Evolutionary conservation across 2,113 vertebrate genomes (phyloP).

Genomic region (Toxotes jaculatrix): DNA sequence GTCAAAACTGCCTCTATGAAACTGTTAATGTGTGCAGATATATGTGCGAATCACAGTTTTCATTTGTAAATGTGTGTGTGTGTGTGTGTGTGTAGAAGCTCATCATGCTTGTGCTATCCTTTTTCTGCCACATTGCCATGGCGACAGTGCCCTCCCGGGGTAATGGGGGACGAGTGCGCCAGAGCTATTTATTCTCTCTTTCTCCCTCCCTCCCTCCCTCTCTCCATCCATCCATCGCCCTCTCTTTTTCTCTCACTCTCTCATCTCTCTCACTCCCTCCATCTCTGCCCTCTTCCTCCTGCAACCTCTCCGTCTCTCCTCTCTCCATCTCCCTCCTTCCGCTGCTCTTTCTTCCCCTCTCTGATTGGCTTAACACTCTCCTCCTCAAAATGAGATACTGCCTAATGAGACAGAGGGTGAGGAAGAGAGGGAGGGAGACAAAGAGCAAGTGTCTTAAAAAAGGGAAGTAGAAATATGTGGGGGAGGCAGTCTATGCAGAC

Average conservation of each 20-base stretch:
- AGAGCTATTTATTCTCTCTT: constrained; percentile 84
- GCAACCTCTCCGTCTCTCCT: constrained; percentile 55
- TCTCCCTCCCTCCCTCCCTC: constrained; percentile 20
- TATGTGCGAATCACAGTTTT: constrained; percentile 65
- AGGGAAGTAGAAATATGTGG: constrained; percentile 69
- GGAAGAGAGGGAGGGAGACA: constrained; percentile 72
- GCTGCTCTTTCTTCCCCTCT: constrained; percentile 68
- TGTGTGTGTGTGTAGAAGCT: constrained; percentile 65
- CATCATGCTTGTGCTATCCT: constrained; percentile 83
- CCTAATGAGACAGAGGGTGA: constrained; percentile 79
- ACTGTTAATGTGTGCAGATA: constrained; percentile 62
- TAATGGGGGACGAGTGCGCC: constrained; percentile 84
- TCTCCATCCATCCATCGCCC: constrained; percentile 28
- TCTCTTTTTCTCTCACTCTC: constrained; percentile 23
- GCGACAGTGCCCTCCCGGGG: constrained; percentile 85
- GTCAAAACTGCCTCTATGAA: constrained; percentile 52
- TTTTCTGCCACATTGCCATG: constrained; percentile 88
- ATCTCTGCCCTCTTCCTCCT: constrained; percentile 71
- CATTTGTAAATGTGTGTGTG: constrained; percentile 49
- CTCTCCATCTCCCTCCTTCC: constrained; percentile 64
- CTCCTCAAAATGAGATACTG: constrained; percentile 78
- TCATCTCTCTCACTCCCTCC: constrained; percentile 41
- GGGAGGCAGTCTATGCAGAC: constrained; percentile 74
- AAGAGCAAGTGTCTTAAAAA: constrained; percentile 80
- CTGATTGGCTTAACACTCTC: constrained; percentile 81